A percentile compares a stretch with the other conserved stretches of the same genome.
Evolutionary conservation across 2,113 vertebrate genomes (phyloP).

Genomic region (Myotis yumanensis): DNA sequence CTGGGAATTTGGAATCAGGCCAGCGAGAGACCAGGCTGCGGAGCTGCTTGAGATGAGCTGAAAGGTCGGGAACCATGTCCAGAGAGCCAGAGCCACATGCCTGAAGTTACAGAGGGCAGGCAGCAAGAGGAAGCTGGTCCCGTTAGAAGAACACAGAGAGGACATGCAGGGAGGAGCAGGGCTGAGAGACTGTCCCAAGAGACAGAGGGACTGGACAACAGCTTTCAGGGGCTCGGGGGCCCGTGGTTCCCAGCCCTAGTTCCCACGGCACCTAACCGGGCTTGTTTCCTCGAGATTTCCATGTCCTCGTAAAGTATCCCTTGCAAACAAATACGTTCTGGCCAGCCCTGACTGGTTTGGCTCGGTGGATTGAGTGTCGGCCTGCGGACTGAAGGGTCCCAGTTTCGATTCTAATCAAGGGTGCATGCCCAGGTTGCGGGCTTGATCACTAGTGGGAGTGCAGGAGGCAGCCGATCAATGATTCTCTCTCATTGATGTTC

Average conservation of each 20-base stretch:
- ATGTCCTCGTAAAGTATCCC: not conserved
- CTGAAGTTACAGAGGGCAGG: not conserved
- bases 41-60: not conserved
- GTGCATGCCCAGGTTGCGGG: too few relatives aligned
- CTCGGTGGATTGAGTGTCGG: too few relatives aligned
- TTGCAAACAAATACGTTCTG: not conserved
- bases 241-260: not conserved
- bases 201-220: not conserved
- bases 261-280: not conserved
- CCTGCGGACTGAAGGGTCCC: too few relatives aligned
- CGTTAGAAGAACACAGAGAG: not conserved
- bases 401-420: too few relatives aligned
- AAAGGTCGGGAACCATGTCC: not conserved
- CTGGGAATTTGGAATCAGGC: slow-evolving; percentile 14
- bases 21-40: not conserved
- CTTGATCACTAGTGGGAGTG: too few relatives aligned
- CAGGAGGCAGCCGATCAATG: too few relatives aligned
- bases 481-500: too few relatives aligned
- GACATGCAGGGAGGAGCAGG: not conserved
- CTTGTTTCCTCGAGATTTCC: not conserved
- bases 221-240: not conserved
- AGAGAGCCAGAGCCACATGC: not conserved
- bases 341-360: too few relatives aligned
- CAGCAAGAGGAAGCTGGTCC: not conserved
- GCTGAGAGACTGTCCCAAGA: not conserved